Conservation (phyloP, 2,888 invertebrate species). For the Heliconius ethilla region DNA sequence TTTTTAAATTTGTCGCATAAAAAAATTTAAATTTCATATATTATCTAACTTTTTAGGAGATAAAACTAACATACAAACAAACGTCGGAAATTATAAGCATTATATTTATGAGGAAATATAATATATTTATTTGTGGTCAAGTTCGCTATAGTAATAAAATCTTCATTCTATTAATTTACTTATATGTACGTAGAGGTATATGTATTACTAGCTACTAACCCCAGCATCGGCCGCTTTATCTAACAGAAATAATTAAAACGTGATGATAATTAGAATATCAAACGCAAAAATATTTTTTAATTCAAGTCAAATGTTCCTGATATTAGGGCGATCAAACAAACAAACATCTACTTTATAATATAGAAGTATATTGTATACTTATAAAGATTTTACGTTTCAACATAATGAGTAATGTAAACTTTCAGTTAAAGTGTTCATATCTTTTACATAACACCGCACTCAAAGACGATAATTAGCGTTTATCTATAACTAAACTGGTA, state of each 20-base stretch:
- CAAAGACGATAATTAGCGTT: background rate
- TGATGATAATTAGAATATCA: background rate
- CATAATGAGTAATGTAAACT: too few relatives aligned
- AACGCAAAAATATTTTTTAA: background rate
- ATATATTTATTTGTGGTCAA: background rate
- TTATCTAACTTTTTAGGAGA: background rate
- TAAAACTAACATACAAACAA: background rate
- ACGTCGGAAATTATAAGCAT: background rate
- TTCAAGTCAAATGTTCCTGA: background rate
- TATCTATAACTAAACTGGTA: background rate
- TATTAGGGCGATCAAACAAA: background rate
- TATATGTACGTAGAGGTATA: background rate
- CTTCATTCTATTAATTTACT: background rate
- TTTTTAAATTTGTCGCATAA: too few relatives aligned
- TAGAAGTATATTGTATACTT: too few relatives aligned
- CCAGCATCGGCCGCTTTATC: too few relatives aligned
- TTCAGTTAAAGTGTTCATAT: background rate
- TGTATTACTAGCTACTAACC: too few relatives aligned
- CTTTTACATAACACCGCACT: background rate
- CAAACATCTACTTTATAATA: background rate
- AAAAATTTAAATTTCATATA: too few relatives aligned
- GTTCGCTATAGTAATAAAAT: background rate
- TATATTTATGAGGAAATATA: background rate
- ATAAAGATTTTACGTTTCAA: too few relatives aligned
- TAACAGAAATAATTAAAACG: too few relatives aligned